A percentile compares a stretch with the other conserved stretches of the same genome.
These are phyloP conservation scores for Nephila pilipes DNA, from an alignment of 1,140 invertebrate species.

Conservation along the genomic window DNA sequence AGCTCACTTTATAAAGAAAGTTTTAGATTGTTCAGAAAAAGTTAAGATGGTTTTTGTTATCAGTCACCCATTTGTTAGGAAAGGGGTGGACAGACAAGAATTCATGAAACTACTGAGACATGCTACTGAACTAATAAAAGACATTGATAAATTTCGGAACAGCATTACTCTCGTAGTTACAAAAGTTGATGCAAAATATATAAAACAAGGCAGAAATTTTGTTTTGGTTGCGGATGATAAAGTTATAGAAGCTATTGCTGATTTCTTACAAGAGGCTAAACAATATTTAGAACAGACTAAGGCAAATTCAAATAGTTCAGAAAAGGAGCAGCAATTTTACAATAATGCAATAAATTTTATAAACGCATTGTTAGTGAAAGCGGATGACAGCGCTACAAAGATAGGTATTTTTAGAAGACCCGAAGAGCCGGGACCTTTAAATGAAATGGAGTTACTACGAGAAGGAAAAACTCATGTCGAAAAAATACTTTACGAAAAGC, in stretches of 20 bases:
- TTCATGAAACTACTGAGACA: slow-evolving; percentile 22
- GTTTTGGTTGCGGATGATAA: neutral
- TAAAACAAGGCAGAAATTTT: neutral
- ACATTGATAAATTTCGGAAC: neutral
- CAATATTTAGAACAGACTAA: neutral
- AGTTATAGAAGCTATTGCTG: neutral
- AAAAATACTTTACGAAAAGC: slow-evolving; percentile 6
- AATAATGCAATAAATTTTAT: neutral
- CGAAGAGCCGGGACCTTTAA: slow-evolving; percentile 7
- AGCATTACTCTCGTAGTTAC: neutral
- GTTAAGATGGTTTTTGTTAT: slow-evolving; percentile 3
- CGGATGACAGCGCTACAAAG: neutral
- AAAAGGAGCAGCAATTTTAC: neutral
- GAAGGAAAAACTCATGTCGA: neutral
- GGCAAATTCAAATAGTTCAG: neutral
- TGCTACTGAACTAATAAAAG: slow-evolving; percentile 19
- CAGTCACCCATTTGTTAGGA: neutral
- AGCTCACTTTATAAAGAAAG: slow-evolving; percentile 28
- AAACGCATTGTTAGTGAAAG: neutral
- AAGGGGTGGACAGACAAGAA: slow-evolving; percentile 11
- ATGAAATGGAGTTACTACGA: neutral
- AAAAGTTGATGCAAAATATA: slow-evolving; percentile 8
- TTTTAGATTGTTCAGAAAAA: neutral
- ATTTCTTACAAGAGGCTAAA: slow-evolving; percentile 12
- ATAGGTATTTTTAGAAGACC: slow-evolving; percentile 38